Base-by-base conservation (phyloP, 2,888 invertebrate species). In the Eucriotettix oculatus region DNA sequence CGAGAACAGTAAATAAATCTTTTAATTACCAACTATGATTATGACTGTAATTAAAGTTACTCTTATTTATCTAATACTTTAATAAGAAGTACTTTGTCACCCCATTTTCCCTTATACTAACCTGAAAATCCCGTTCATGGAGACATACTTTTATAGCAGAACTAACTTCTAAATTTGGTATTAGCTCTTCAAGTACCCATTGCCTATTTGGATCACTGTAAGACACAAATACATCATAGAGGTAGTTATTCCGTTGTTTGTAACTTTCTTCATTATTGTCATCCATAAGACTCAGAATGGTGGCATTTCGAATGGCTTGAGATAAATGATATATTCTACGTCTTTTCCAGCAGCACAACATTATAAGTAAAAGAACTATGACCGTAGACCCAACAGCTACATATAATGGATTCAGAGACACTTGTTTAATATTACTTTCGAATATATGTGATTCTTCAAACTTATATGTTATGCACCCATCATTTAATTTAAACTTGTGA, bases 81-180 rank as follows among this genome's bases (percentile, higher is more conserved):
- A 55, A 44, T 43, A 16, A 10, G 12, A 44, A 59, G 16, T n/a
- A 54, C n/a, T 42, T 60, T n/a, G 10, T 10, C 12, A n/a, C n/a
- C 14, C 41, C 42, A 40, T 48, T 29, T 52, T 53, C 53, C 10
- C 16, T 58, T 29, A 41, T 14, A 52, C 65, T 66, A 63, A 82
- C 83, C 73, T 82, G 78, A 69, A 86, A 86, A 67, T 86, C 86
- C 54, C 86, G 75, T 68, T 85, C 84, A 64, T 86, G 86, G 9
- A 86, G 72, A 66, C 86, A 86, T 0, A 84, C 79, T 56, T 79
- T 80, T 64, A 83, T 73, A 65, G 76, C 77, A 58, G 76, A 76
- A 41, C n/a, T 14, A 0, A 71, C 72, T 69, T 86, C 86, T 10
- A 86, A 72, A 57, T 81, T 79, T 0, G 84, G 82, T 14, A 85